Percentiles rank a stretch among this genome's conserved stretches.
Conservation (phyloP, 2,888 invertebrate genomes). For the Volucella bombylans region DNA sequence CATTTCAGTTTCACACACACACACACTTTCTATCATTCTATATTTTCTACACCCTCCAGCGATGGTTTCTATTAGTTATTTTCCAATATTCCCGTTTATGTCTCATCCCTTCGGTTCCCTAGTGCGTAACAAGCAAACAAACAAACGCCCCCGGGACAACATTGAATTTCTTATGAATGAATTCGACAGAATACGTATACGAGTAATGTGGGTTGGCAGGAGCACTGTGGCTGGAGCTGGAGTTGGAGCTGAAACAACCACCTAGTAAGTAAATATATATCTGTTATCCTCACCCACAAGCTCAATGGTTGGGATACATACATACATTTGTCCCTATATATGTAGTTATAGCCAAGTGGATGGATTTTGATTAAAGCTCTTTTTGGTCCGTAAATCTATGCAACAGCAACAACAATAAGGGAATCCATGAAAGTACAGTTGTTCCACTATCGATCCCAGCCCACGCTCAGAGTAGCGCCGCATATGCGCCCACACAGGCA, state of each 20-base stretch:
- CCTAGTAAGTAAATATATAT: slow-evolving; percentile 49
- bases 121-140: slow-evolving; percentile 11
- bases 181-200: slow-evolving; percentile 49
- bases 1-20: neutral
- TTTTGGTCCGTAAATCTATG: slow-evolving; percentile 18
- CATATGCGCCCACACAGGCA: slow-evolving; percentile 39
- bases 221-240: neutral
- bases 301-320: neutral
- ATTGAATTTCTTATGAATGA: slow-evolving; percentile 73
- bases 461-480: slow-evolving; percentile 39
- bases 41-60: neutral
- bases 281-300: neutral
- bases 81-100: slow-evolving; percentile 19
- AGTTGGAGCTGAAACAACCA: neutral
- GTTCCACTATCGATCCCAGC: slow-evolving; percentile 56
- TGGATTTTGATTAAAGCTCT: slow-evolving; percentile 62
- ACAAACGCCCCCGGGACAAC: slow-evolving; percentile 35
- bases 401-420: slow-evolving; percentile 24
- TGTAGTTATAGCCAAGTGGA: slow-evolving; percentile 3
- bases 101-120: slow-evolving; percentile 3
- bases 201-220: neutral
- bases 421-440: slow-evolving; percentile 35
- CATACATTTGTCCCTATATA: neutral
- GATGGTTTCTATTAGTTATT: slow-evolving; percentile 17
- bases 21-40: neutral